Base-by-base conservation (phyloP, 1,140 invertebrate genomes). In the Berghia stephanieae region DNA sequence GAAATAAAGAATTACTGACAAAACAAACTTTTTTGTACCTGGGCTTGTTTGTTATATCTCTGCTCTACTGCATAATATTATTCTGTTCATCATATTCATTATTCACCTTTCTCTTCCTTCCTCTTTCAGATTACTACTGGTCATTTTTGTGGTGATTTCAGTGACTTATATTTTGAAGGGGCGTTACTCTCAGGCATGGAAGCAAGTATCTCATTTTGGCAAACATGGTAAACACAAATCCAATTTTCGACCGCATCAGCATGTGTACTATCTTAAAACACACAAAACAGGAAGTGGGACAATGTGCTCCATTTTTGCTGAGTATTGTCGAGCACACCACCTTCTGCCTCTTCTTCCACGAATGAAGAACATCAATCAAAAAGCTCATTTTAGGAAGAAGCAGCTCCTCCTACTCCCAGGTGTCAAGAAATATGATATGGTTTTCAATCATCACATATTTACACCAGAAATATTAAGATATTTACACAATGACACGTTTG, bases 391-490 rank as follows among this genome's bases (percentile, higher is more conserved):
- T 31, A 4, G 2, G 6, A 42, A 60, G 0, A 46, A 8, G 2
- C 49, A 60, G 43, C 13, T 76, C 2, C 44, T 49, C 2, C 42
- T 76, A 3, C 3, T 16, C 34, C 42, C 40, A 1, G 42, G 27
- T 2, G 34, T 76, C 10, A 44, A 21, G 42, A 38, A 49, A 44
- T 76, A 76, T 27, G 74, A 76, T 63, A 76, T 76, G 74, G 74
- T 76, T 13, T 76, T 76, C 63, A 76, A 67, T 34, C 74, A 76
- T 34, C 74, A 76, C 31, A 38, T 76, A 24, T 76, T 46, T 44
- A 31, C 34, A 5, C 24, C 31, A 4, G 43, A 44, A 0, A 76
- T 76, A n/a, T 68, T 76, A 24, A 68, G 1, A 0, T 76, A 68
- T 44, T 63, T 76, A 0, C 63, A 76, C 36, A 68, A 76, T 31